Conservation (phyloP, 2,888 invertebrate species). For the Keiferia lycopersicella region DNA sequence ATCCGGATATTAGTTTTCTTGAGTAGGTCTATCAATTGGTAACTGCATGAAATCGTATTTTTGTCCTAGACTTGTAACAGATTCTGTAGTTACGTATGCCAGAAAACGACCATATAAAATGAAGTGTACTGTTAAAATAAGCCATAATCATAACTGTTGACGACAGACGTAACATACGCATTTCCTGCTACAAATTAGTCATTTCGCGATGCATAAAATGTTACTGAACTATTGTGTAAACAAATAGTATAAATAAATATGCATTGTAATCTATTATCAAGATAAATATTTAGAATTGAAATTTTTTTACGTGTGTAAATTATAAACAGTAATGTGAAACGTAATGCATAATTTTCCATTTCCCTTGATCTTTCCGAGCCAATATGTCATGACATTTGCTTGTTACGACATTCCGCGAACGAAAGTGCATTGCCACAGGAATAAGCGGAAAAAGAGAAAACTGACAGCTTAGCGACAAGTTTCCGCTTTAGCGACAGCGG, state of each 20-base stretch:
- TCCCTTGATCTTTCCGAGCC: neutral
- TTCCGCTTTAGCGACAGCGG: constrained; percentile 13
- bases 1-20: too few relatives aligned
- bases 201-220: neutral
- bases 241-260: constrained; percentile 4
- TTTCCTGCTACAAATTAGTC: constrained; percentile 12
- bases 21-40: too few relatives aligned
- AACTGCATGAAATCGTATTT: neutral
- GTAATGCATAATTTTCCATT: neutral
- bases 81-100: neutral
- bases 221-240: neutral
- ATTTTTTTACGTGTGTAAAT: too few relatives aligned
- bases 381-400: constrained; percentile 8
- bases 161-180: neutral
- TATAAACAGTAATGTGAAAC: neutral
- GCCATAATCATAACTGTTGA: constrained; percentile 26
- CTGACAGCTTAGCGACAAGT: neutral
- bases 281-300: too few relatives aligned
- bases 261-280: neutral
- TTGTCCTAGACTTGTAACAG: neutral
- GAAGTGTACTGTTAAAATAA: neutral
- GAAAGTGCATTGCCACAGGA: constrained; percentile 7
- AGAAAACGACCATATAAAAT: neutral
- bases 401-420: constrained; percentile 1
- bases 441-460: constrained; percentile 13